Evolutionary conservation across 2,113 vertebrate species (phyloP).

Genomic region (Forbesichthys agassizii): DNA sequence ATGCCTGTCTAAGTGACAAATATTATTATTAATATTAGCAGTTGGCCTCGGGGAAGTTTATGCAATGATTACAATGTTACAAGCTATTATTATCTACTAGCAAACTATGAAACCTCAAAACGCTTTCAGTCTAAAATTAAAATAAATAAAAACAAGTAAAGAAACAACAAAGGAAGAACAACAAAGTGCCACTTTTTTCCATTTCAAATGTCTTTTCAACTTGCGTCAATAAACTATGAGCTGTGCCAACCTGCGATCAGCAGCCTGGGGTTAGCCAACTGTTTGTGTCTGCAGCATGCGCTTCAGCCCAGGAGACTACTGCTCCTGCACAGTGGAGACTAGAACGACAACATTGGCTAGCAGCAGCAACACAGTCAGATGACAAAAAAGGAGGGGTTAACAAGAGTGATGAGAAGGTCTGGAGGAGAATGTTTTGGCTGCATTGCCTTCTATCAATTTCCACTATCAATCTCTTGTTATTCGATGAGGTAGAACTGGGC

Average conservation of each 20-base stretch:
- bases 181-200: neutral
- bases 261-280: constrained; percentile 2
- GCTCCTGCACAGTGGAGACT: constrained; percentile 9
- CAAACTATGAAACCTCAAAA: neutral
- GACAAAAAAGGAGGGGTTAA: constrained; percentile 6
- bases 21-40: neutral
- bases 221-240: constrained; percentile 21
- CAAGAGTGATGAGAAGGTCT: neutral
- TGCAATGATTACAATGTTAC: neutral
- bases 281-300: constrained; percentile 16
- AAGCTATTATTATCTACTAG: no score
- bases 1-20: constrained; percentile 1
- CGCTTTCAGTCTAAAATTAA: neutral
- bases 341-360: constrained; percentile 9
- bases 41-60: neutral
- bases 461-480: constrained; percentile 7
- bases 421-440: neutral
- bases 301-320: constrained; percentile 6
- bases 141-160: neutral
- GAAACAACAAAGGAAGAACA: neutral
- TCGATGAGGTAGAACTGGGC: constrained; percentile 17
- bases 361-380: constrained; percentile 31
- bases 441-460: neutral
- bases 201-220: neutral
- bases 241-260: constrained; percentile 3